Conservation (phyloP, 2,113 vertebrate species). For the Neoarius graeffei region DNA sequence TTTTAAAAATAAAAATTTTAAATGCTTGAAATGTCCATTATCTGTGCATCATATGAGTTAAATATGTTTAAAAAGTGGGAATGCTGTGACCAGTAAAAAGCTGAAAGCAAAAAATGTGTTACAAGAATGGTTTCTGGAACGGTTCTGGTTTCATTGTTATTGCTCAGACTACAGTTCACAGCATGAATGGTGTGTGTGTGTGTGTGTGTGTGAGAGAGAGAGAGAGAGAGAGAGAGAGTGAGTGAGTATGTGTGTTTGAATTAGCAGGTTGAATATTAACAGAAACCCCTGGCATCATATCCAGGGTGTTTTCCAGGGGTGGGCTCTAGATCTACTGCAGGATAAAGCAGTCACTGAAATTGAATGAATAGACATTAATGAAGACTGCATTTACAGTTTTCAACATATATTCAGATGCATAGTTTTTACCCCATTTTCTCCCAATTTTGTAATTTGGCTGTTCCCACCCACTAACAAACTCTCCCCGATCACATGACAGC, state of each 20-base stretch:
- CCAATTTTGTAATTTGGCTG: not conserved
- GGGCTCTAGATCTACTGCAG: not conserved
- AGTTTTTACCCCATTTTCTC: not conserved
- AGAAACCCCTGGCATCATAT: not conserved
- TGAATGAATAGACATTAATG: no score
- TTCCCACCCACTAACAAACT: not conserved
- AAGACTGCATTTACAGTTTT: not conserved
- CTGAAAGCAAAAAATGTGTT: not conserved
- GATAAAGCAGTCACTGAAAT: not conserved
- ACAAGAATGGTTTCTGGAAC: not conserved
- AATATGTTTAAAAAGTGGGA: not conserved
- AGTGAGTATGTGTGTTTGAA: not conserved
- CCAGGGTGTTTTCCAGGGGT: not conserved
- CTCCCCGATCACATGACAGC: not conserved
- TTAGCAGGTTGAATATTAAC: not conserved
- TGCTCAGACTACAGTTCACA: not conserved
- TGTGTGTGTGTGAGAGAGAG: not conserved
- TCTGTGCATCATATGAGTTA: not conserved
- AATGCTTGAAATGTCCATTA: not conserved
- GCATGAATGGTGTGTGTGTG: not conserved
- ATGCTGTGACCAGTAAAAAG: conserved; percentile 29
- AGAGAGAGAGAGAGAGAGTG: conserved; percentile 4
- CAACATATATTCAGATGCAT: not conserved
- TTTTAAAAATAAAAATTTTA: no score
- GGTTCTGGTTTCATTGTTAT: conserved; percentile 4